Evolutionary conservation across 2,113 vertebrate species (phyloP).

Genomic region (Oreocharis arfaki): DNA sequence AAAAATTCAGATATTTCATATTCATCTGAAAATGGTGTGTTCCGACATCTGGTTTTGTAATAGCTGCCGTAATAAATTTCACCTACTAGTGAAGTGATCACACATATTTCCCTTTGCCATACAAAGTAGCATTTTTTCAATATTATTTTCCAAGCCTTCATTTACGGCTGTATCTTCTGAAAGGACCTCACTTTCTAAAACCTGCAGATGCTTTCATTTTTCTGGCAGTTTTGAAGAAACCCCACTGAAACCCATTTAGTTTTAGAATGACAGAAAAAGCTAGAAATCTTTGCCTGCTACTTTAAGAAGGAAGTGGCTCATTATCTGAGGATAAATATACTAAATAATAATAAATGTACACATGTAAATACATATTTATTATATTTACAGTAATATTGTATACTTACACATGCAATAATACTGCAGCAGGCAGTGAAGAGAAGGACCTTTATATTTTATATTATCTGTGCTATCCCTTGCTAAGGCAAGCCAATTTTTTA

Average conservation of each 20-base stretch:
- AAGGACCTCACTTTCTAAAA: not conserved
- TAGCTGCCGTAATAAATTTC: not conserved
- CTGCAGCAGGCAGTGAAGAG: not conserved
- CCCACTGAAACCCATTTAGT: not conserved
- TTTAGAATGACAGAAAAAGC: not conserved
- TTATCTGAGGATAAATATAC: not conserved
- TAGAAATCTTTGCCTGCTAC: not conserved
- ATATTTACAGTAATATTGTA: not conserved
- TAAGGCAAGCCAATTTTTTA: not conserved
- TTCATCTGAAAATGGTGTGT: not conserved
- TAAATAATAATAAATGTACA: not conserved
- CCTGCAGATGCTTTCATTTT: not conserved
- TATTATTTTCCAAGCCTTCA: not conserved
- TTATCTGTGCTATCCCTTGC: not conserved
- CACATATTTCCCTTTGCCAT: not conserved
- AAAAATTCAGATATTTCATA: not conserved
- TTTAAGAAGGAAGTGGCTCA: not conserved
- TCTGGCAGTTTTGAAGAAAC: not conserved
- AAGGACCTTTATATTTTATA: not conserved
- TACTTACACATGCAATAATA: not conserved
- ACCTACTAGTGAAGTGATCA: not conserved
- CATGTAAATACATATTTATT: not conserved
- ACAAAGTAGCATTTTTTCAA: not conserved
- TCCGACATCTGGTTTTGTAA: conserved; percentile 9
- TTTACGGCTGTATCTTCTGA: not conserved